Conservation (phyloP, 1,140 invertebrate species). For the Platorchestia sp. region DNA sequence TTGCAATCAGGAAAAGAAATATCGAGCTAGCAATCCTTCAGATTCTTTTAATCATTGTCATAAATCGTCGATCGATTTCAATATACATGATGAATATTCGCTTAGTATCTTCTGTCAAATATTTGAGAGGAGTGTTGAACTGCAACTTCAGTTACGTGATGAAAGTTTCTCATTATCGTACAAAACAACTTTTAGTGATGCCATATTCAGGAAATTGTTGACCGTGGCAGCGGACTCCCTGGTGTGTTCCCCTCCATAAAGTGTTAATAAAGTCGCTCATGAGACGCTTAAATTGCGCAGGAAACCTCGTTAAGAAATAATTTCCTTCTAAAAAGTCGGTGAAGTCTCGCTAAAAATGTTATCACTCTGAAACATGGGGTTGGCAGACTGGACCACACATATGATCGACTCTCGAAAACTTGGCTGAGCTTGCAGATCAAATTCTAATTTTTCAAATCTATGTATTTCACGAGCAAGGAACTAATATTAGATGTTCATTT, state of each 20-base stretch:
- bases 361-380: neutral
- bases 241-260: neutral
- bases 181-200: neutral
- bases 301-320: neutral
- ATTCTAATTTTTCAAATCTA: neutral
- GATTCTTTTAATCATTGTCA: no score
- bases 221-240: neutral
- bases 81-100: neutral
- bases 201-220: neutral
- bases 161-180: neutral
- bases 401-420: neutral
- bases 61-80: neutral
- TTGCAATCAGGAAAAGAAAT: no score
- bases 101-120: neutral
- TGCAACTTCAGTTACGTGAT: neutral
- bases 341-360: neutral
- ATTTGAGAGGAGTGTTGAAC: neutral
- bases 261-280: constrained; percentile 1
- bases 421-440: neutral
- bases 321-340: neutral
- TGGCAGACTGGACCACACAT: neutral
- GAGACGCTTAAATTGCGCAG: neutral
- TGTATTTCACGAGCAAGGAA: neutral
- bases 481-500: neutral
- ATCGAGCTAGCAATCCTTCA: no score